Evolutionary conservation across 2,888 invertebrate genomes (phyloP).

Genomic region (Portevinia maculata): DNA sequence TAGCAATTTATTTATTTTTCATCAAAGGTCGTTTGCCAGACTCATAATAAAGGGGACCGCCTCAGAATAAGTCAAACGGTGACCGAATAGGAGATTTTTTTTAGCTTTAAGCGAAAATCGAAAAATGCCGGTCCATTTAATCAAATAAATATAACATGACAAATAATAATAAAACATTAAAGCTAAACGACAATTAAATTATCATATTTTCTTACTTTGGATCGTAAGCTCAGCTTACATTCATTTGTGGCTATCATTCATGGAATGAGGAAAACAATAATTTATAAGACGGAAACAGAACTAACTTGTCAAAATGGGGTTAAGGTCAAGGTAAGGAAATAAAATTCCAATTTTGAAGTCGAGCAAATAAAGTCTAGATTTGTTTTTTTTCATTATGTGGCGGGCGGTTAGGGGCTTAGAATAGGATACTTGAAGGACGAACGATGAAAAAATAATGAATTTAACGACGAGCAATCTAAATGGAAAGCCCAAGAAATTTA

Average conservation of each 20-base stretch:
- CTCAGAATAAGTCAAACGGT: too few relatives aligned
- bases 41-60: background rate
- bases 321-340: constrained; percentile 5
- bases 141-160: constrained; percentile 2
- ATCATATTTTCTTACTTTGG: background rate
- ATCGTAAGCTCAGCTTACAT: background rate
- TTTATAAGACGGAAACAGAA: constrained; percentile 12
- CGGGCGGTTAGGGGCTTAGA: background rate
- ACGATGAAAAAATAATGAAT: constrained; percentile 1
- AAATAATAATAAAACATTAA: background rate
- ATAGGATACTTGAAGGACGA: constrained; percentile 29
- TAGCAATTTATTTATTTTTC: background rate
- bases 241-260: background rate
- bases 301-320: background rate
- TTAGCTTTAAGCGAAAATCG: background rate
- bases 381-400: background rate
- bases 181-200: background rate
- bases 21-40: constrained; percentile 12
- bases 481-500: background rate
- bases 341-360: constrained; percentile 32
- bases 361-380: constrained; percentile 1
- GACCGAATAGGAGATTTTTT: background rate
- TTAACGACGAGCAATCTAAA: constrained; percentile 14
- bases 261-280: background rate
- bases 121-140: background rate